Base-by-base conservation (phyloP, 2,113 vertebrate genomes). In the Vombatus ursinus region DNA sequence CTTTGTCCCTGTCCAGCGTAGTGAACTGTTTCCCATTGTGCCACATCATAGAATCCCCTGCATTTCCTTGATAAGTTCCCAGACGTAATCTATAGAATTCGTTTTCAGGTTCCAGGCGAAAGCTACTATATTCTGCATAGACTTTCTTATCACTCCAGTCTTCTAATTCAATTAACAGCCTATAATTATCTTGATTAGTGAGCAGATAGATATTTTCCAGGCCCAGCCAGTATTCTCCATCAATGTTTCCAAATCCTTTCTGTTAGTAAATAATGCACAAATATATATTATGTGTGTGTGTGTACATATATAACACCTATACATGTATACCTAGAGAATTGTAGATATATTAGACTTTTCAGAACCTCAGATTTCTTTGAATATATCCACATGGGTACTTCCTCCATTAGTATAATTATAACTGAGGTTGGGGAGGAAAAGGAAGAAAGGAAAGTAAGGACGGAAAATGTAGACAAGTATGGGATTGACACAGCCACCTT, bases 71-170 rank as follows among this genome's bases (percentile, higher is more conserved):
- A 98, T 99, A 99, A 0, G 99, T 99, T 48, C 99, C 99, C 89
- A 99, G 97, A 68, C 99, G 99, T 90, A 99, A 97, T 6, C 99
- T 98, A 77, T 99, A 99, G 90, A 98, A 99, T 92, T 99, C 99
- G 0, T 98, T 99, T 98, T 99, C 99, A 0, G 99, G 95, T 98
- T 99, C 99, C 97, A 99, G 98, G 50, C 98, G 99, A 98, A 99
- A 99, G 97, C 99, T 99, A 98, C 99, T 99, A 93, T 99, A 99
- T 98, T 99, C 99, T 0, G 99, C 99, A 0, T 99, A 99, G 44
- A 99, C 99, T 96, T 99, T 99, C 98, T 99, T 99, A 96, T 99
- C 99, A 92, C 99, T 99, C 99, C 99, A 99, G 98, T 99, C 99
- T 98, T 99, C 99, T 97, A 99, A 94, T 98, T 99, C 99, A 52